Base-by-base conservation (phyloP, 2,113 vertebrate species). In the Paradoxurus hermaphroditus region DNA sequence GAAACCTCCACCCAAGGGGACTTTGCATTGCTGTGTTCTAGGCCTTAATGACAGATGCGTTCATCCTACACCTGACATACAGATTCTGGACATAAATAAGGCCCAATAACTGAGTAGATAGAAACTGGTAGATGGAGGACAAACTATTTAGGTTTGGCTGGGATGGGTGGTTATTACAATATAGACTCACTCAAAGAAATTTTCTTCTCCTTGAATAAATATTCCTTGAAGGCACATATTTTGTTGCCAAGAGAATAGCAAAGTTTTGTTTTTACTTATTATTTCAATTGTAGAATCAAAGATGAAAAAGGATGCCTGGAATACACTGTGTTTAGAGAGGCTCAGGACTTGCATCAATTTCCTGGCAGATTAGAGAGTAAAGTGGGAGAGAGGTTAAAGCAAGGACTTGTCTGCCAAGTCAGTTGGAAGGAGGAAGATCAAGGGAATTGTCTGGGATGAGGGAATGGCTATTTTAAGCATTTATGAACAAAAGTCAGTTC, bases 381-480 rank as follows among this genome's bases (percentile, higher is more conserved):
- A 93, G 63, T 81, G 36, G 49, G 81, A 94, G 75, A 93, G 75
- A 94, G 94, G 97, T 98, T 92, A 96, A 96, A 95, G 56, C 94
- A 96, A 98, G 96, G 98, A 94, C 97, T 96, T 67, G 84, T 85
- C 96, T 94, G 88, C 85, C 89, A 87, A 94, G 87, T 95, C 21
- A 14, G 15, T 70, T 72, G 59, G 73, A 92, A 97, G 70, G 77
- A 97, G 93, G 90, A 90, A 72, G 91, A 96, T 85, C 90, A 93
- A 92, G 96, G 95, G 93, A 95, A 94, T 96, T 94, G 77, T 92
- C 41, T 70, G 95, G 75, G 86, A 88, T 70, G 3, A n/a, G 81
- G 87, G 65, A 78, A 85, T 59, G 84, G 68, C 94, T 98, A 97
- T 98, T 97, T 98, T 95, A 97, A 95, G 97, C 84, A 91, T 86